A percentile compares a stretch with the other conserved stretches of the same genome.
Evolutionary conservation across 2,797 vertebrate species (phyloP).

Genomic region (Bucorvus abyssinicus): DNA sequence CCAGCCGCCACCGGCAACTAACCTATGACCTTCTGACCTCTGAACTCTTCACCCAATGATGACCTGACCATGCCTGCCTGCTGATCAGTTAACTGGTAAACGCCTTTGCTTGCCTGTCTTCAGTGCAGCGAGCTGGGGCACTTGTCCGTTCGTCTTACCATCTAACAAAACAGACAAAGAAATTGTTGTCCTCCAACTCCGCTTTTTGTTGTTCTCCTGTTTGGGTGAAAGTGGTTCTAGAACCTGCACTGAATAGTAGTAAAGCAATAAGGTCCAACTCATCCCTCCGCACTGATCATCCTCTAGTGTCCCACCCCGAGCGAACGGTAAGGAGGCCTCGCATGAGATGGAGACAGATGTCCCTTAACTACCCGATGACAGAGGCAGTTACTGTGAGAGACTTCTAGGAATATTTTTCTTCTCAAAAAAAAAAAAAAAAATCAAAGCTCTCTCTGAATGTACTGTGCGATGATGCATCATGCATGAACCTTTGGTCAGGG

Average conservation of each 20-base stretch:
- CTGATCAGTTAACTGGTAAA: slow-evolving; percentile 99
- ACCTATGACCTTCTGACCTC: slow-evolving; percentile 99
- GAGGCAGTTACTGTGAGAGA: slow-evolving; percentile 87
- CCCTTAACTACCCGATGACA: slow-evolving; percentile 79
- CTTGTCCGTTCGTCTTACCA: slow-evolving; percentile 91
- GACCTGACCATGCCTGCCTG: slow-evolving; percentile 99
- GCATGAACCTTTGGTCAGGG: slow-evolving; percentile 85
- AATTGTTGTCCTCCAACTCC: slow-evolving; percentile 85
- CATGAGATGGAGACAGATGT: slow-evolving; percentile 76
- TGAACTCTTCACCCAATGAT: slow-evolving; percentile 99
- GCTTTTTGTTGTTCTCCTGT: slow-evolving; percentile 79
- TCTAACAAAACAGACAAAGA: slow-evolving; percentile 89
- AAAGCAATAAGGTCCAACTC: slow-evolving; percentile 96
- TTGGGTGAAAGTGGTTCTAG: slow-evolving; percentile 93
- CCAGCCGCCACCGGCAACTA: slow-evolving; percentile 99
- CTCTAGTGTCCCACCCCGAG: slow-evolving; percentile 75
- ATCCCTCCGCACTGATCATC: slow-evolving; percentile 81
- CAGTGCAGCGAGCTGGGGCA: slow-evolving; percentile 94
- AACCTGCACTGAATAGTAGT: slow-evolving; percentile 99
- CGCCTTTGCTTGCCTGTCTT: slow-evolving; percentile 96
- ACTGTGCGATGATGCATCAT: slow-evolving; percentile 85
- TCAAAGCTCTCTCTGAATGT: slow-evolving; percentile 82
- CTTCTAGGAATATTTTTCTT: slow-evolving; percentile 78
- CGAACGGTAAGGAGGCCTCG: slow-evolving; percentile 82
- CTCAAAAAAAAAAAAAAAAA: slow-evolving; percentile 23